Evolutionary conservation across 2,113 vertebrate genomes (phyloP).

Genomic region (Proteles cristata): DNA sequence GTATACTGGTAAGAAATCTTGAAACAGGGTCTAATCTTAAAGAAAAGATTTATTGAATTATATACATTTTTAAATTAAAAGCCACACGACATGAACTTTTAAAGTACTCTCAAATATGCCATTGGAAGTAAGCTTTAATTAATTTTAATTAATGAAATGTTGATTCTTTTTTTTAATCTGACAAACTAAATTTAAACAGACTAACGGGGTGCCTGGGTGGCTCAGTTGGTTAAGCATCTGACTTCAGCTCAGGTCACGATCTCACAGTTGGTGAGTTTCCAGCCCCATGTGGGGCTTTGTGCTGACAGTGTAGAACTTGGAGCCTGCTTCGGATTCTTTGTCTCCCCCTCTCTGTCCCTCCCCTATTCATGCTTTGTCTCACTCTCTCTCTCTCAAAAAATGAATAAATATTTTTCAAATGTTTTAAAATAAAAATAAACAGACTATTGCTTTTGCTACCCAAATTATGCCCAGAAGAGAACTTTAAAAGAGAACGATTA

Average conservation of each 20-base stretch:
- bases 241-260: no score
- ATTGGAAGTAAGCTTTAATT: background rate
- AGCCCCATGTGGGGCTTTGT: no score
- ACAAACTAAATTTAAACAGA: background rate
- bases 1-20: background rate
- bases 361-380: no score
- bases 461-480: background rate
- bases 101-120: background rate
- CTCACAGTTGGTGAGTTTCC: no score
- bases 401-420: no score
- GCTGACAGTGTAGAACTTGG: no score
- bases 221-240: no score
- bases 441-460: background rate
- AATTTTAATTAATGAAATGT: background rate
- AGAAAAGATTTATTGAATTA: background rate
- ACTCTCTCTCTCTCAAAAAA: no score
- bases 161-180: background rate
- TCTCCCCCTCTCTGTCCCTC: no score
- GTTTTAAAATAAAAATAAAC: background rate
- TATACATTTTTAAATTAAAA: constrained; percentile 19
- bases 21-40: background rate
- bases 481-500: background rate
- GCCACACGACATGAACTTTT: background rate
- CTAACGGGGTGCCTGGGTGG: no score
- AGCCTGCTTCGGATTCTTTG: no score